Conservation (phyloP, 2,888 invertebrate species). For the Cataglyphis altisquamis region DNA sequence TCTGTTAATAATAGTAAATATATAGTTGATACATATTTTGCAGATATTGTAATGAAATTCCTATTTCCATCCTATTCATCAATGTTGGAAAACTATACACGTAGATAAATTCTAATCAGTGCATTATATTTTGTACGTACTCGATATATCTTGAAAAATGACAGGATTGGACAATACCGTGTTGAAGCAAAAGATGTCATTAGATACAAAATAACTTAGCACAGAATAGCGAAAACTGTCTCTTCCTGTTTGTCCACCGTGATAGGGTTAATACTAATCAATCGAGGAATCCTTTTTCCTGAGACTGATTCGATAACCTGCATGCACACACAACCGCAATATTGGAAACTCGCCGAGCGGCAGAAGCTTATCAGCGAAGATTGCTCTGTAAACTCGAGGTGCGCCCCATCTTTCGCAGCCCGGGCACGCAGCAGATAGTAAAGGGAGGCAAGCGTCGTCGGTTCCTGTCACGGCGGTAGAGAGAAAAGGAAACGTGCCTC, state of each 20-base stretch:
- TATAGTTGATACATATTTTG: neutral
- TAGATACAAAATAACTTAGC: constrained; percentile 1
- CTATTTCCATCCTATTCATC: neutral
- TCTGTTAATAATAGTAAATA: neutral
- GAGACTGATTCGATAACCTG: constrained; percentile 43
- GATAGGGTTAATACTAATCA: constrained; percentile 31
- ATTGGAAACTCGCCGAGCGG: constrained; percentile 34
- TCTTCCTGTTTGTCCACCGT: neutral
- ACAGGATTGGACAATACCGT: neutral
- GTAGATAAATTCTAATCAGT: neutral
- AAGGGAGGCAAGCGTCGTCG: constrained; percentile 52
- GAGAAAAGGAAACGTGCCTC: constrained; percentile 51
- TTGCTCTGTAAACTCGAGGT: constrained; percentile 45
- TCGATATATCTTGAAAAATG: neutral
- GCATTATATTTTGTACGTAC: neutral
- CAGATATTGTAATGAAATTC: neutral
- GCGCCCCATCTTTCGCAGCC: constrained; percentile 40
- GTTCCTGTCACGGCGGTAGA: constrained; percentile 19
- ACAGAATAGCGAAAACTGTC: neutral
- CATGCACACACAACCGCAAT: constrained; percentile 33
- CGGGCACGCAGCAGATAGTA: constrained; percentile 52
- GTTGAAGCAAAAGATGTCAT: neutral
- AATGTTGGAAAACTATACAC: neutral
- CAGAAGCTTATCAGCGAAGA: constrained; percentile 50
- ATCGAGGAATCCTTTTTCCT: constrained; percentile 16